Percentiles rank a stretch among this genome's conserved stretches.
Evolutionary conservation across 2,113 vertebrate genomes (phyloP).

Genomic region (Hoplias malabaricus): DNA sequence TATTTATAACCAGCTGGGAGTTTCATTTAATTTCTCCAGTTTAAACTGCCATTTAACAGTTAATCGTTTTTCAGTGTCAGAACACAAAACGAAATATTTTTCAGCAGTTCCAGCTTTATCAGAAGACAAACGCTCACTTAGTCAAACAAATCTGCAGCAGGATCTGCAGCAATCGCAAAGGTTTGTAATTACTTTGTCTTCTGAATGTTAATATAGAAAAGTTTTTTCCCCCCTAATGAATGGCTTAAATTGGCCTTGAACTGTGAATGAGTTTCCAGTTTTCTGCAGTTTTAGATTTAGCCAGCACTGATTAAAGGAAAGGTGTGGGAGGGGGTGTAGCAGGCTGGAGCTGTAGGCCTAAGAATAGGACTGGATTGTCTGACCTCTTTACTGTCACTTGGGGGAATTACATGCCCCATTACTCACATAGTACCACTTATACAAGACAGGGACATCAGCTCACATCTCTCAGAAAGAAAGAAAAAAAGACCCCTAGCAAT

Average conservation of each 20-base stretch:
- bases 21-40: no score
- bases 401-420: conserved; percentile 39
- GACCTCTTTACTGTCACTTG: conserved; percentile 26
- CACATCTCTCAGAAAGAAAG: conserved; percentile 24
- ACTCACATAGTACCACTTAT: conserved; percentile 30
- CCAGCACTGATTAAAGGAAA: neutral
- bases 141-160: no score
- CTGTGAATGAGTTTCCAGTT: conserved; percentile 7
- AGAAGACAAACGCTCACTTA: no score
- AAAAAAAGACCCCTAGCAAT: no score
- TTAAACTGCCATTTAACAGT: no score
- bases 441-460: conserved; percentile 33
- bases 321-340: neutral
- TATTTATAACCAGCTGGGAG: no score
- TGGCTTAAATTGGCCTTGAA: neutral
- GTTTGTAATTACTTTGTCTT: no score
- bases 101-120: no score
- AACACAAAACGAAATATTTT: no score
- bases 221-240: neutral
- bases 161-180: no score
- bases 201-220: no score
- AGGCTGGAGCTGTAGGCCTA: neutral
- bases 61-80: no score
- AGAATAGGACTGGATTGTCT: conserved; percentile 29
- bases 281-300: conserved; percentile 31